Base-by-base conservation (phyloP, 2,797 vertebrate genomes). In the Ctenopoma kingsleyae region DNA sequence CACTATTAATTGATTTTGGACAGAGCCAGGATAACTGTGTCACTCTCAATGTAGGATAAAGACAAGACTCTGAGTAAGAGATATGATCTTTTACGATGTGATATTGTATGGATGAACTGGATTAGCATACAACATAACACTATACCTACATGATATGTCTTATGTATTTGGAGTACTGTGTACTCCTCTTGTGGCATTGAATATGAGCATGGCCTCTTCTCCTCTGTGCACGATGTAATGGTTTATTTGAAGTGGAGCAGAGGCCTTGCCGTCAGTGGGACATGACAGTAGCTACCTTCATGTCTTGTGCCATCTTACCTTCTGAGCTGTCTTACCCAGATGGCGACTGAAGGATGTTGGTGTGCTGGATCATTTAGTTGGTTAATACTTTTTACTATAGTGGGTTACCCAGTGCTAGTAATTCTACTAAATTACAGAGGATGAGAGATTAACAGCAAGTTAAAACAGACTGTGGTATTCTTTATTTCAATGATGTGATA, bases 401-500 rank as follows among this genome's bases (percentile, higher is more conserved):
- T 36, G 19, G 22, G 10, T 44, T 17, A 67, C 43, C 8, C 13
- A 5, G 4, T 44, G 6, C 27, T 54, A 7, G 20, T 4, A 0
- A 30, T 30, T 6, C 6, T 30, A 30, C 5, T 30, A 30, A 6
- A 30, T 30, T 30, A 6, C 1, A 1, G 1, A 30, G 27, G 27
- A 30, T 12, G 3, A 41, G 12, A 59, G 1, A 12, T 5, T 40
- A 54, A 48, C 12, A 51, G 13, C n/a, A 20, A 46, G 46, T 20
- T 1, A 32, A 49, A 46, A 16, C 11, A 62, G n/a, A 51, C 32
- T 1, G 10, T 13, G 0, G 8, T 30, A 27, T 58, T 53, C 11
- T 86, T 80, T 83, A 83, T 82, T 81, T 74, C 11, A 36, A 11
- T 49, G 11, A 32, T 38, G 3, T 44, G 15, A 66, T 12, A 46